Evolutionary conservation across 2,113 vertebrate species (phyloP).

Genomic region (Campylomormyrus numenius): DNA sequence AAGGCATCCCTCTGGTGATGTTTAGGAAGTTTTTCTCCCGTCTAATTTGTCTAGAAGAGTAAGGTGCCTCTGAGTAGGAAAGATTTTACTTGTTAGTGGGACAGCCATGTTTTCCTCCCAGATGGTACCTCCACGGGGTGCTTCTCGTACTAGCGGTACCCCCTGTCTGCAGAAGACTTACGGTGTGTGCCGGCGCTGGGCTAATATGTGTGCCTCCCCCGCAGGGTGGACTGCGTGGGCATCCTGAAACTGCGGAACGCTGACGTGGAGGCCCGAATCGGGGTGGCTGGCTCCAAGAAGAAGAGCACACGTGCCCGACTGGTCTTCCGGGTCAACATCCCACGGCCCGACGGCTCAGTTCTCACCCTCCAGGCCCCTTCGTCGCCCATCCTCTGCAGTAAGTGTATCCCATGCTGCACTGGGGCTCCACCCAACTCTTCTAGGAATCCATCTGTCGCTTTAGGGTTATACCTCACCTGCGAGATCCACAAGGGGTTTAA

Average conservation of each 20-base stretch:
- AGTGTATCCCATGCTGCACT: constrained; percentile 48
- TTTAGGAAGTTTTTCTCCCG: background rate
- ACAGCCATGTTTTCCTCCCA: background rate
- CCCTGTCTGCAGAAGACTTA: background rate
- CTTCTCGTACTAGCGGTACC: background rate
- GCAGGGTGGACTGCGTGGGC: constrained; percentile 93
- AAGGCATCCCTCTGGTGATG: background rate
- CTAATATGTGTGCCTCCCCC: constrained; percentile 24
- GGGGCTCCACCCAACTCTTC: background rate
- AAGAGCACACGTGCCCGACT: constrained; percentile 94
- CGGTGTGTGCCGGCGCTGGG: background rate
- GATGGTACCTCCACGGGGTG: background rate
- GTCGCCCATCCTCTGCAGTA: constrained; percentile 92
- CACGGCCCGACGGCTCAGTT: constrained; percentile 79
- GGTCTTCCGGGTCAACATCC: constrained; percentile 89
- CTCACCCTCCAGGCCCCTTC: constrained; percentile 90
- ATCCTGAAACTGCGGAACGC: constrained; percentile 94
- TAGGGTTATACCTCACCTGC: constrained; percentile 6
- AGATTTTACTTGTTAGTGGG: background rate
- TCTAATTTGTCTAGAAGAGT: background rate
- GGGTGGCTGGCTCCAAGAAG: constrained; percentile 93
- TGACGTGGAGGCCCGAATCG: constrained; percentile 94
- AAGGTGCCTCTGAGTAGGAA: background rate
- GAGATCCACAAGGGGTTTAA: constrained; percentile 13
- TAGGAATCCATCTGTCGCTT: constrained; percentile 22